A percentile compares a stretch with the other conserved stretches of the same genome.
phyloP scores from a whole-genome alignment of 1,140 invertebrate genomes.

The Phortica variegata region DNA sequence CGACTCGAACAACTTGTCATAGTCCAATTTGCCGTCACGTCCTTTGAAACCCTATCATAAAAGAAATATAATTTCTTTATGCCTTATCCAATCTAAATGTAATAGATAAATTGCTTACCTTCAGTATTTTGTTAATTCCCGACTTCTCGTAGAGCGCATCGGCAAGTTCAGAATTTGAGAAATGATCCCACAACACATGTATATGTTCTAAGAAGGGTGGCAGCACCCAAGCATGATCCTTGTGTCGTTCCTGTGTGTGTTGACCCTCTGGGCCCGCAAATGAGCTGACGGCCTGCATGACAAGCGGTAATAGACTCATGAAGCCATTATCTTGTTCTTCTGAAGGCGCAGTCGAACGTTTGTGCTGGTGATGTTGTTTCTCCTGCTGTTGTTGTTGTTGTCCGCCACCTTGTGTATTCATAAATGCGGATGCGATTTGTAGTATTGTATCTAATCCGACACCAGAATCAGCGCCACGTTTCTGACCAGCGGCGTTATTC shows the following conservation, averaged over 20 bases:
- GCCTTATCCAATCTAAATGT: neutral
- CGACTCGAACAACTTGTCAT: conserved; percentile 70
- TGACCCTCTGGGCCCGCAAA: conserved; percentile 60
- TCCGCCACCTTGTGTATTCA: conserved; percentile 56
- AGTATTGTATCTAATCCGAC: conserved; percentile 62
- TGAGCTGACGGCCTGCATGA: conserved; percentile 64
- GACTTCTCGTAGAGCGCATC: conserved; percentile 71
- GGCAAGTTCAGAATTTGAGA: conserved; percentile 75
- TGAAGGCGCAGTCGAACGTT: conserved; percentile 20
- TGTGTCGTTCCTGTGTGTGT: conserved; percentile 64
- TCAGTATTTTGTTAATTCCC: conserved; percentile 67
- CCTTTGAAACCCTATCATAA: conserved; percentile 61
- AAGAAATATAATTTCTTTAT: neutral
- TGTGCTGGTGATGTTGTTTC: conserved; percentile 27
- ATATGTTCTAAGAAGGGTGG: conserved; percentile 73
- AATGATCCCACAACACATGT: conserved; percentile 76
- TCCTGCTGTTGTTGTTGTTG: conserved; percentile 14
- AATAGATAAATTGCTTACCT: conserved; percentile 51
- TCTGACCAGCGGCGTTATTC: conserved; percentile 8
- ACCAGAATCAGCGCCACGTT: conserved; percentile 29
- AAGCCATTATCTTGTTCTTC: conserved; percentile 51
- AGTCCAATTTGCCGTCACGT: conserved; percentile 67
- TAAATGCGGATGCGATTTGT: conserved; percentile 64
- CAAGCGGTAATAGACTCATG: conserved; percentile 65
- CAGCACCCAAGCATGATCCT: conserved; percentile 70